Percentiles rank a stretch among this genome's conserved stretches.
Conservation (phyloP, 2,797 vertebrate genomes). For the Lutjanus campechanus region DNA sequence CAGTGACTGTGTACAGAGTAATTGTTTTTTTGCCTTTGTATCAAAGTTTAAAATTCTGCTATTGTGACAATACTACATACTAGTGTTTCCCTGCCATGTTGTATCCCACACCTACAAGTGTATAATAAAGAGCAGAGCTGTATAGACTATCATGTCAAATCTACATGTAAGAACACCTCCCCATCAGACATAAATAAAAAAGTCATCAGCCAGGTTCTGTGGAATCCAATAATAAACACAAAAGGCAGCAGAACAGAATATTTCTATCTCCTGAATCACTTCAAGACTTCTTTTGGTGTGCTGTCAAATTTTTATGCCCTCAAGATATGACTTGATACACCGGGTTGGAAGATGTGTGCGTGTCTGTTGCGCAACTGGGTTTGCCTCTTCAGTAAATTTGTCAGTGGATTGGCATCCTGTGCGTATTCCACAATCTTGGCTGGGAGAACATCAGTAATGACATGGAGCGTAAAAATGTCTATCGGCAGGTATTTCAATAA, state of each 20-base stretch:
- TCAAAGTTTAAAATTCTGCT: no score
- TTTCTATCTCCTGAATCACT: constrained; percentile 23
- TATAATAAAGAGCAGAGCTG: background rate
- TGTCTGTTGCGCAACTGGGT: constrained; percentile 50
- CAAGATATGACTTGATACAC: constrained; percentile 42
- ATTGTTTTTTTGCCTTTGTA: no score
- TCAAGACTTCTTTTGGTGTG: constrained; percentile 39
- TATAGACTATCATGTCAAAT: background rate
- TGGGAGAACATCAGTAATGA: constrained; percentile 25
- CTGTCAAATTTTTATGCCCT: constrained; percentile 51
- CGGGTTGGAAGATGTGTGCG: constrained; percentile 50
- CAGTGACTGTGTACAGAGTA: no score
- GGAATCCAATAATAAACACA: constrained; percentile 43
- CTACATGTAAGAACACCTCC: constrained; percentile 45
- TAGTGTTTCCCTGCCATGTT: background rate
- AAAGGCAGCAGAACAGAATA: constrained; percentile 22
- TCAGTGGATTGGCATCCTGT: constrained; percentile 69
- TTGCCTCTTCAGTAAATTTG: constrained; percentile 47
- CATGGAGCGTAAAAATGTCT: background rate
- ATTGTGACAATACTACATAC: no score
- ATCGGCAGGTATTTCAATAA: constrained; percentile 6
- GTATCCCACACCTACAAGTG: background rate
- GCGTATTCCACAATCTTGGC: constrained; percentile 18
- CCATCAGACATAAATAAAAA: constrained; percentile 13
- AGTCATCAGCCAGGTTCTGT: constrained; percentile 13